Base-by-base conservation (phyloP, 2,113 vertebrate species). In the Picathartes gymnocephalus region DNA sequence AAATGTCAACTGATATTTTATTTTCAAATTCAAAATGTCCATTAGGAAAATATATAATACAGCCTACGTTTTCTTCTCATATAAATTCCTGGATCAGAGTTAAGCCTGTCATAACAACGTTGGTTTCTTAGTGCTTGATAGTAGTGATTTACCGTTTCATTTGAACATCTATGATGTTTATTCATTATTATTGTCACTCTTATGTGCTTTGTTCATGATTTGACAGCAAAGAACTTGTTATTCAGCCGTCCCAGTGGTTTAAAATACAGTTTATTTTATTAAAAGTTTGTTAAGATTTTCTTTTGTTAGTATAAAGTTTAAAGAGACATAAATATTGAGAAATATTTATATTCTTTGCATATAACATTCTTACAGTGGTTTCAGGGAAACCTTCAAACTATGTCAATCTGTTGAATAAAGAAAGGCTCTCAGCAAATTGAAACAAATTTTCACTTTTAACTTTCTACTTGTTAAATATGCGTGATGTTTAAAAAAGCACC, bases 81-180 rank as follows among this genome's bases (percentile, higher is more conserved):
- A 53, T 44, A 58, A 88, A 80, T 92, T 93, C 51, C 56, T 83
- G 60, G 40, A 86, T 93, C 56, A 90, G 42, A 86, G 64, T 86
- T 95, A 92, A 95, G 58, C 54, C 25, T 92, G 53, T 88, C 65
- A 83, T 86, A 88, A 86, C 60, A 86, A 24, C 15, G 11, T 53
- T 71, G 62, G 37, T 86, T 92, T 94, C 85, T 76, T 86, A 64
- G 57, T 73, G 27, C 47, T 88, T 95, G 87, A 48, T 93, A 86
- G 70, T 73, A 90, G 64, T 73, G 44, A 88, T 93, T 94, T 94
- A 45, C 79, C 68, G n/a, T 72, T 96, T 94, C 79, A 61, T 88
- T 92, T 90, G 60, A 81, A 90, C 69, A 83, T 83, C n/a, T 95
- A 35, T 86, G 79, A 35, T 88, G 28, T 94, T 93, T 90, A 64